Evolutionary conservation across 2,113 vertebrate species (phyloP).

Genomic region (Aleadryas rufinucha): DNA sequence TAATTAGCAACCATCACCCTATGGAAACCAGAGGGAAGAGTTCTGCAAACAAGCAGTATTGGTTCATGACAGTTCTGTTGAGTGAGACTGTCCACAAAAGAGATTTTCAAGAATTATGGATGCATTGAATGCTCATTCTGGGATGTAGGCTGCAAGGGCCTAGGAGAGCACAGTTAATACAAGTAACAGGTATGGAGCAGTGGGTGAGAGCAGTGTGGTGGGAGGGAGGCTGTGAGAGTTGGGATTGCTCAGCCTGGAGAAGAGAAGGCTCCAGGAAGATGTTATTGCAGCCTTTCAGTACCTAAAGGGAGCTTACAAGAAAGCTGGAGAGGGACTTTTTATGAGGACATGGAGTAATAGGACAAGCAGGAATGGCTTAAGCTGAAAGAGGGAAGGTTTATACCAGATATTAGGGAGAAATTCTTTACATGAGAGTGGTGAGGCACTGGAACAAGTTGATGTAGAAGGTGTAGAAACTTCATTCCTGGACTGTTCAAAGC

Average conservation of each 20-base stretch:
- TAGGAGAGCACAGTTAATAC: background rate
- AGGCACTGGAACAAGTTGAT: background rate
- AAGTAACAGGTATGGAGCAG: background rate
- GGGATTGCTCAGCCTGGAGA: background rate
- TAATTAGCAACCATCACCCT: background rate
- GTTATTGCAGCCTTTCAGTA: background rate
- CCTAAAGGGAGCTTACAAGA: background rate
- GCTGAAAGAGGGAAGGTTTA: background rate
- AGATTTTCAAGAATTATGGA: background rate
- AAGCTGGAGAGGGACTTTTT: background rate
- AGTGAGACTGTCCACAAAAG: background rate
- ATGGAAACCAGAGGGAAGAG: background rate
- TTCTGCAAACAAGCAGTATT: background rate
- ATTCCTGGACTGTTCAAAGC: background rate
- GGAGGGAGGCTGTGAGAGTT: background rate
- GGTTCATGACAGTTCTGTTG: background rate
- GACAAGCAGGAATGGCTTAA: rapidly evolving
- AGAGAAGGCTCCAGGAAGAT: background rate
- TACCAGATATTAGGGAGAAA: background rate
- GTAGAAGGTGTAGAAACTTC: background rate
- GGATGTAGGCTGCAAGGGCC: background rate
- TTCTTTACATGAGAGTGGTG: background rate
- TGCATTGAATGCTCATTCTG: rapidly evolving
- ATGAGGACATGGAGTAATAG: background rate
- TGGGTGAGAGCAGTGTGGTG: background rate